Evolutionary conservation across 2,113 vertebrate species (phyloP), one percentile per base, ranked within the genome.

Genomic region (Lophius piscatorius): DNA sequence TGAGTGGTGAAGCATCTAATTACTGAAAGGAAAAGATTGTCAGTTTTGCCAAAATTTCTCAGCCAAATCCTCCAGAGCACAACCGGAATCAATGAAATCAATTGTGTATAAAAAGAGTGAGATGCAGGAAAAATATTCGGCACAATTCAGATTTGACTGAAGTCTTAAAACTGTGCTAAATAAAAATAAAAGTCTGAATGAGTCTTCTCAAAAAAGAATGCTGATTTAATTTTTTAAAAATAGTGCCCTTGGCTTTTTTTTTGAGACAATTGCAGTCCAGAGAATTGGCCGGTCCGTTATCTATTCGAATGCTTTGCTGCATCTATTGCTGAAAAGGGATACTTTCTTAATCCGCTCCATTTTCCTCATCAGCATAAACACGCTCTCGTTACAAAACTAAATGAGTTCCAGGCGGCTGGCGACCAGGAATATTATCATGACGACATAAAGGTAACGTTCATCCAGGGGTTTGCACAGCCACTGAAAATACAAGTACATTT

Each of bases 291-390:
- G 54, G 63, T 49, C 66, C 60, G 49, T 80, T 76, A 78, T 83
- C 80, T 78, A 52, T 66, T 83, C 36, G 77, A 82, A 82, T 58
- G 73, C 68, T 42, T 67, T 44, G 16, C 40, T 78, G 69, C 75
- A 75, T 83, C 72, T 83, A 63, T 74, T 59, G 59, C 70, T 72
- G 49, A 54, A 77, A 84, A 84, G 71, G 56, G 82, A 74, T 76
- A 82, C 75, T 74, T 79, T 70, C 71, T 81, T 84, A 81, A 85
- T 88, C 82, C 78, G 58, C 45, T 75, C 65, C 38, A 38, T 78
- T 85, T 74, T 76, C 80, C 82, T 88, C 62, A 45, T 63, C 23
- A 45, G 80, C 64, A 78, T 73, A 80, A 80, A 74, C 61, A 63
- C 42, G 38, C 70, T 39, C 49, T 55, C 44, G 63, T 26, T 76